Evolutionary conservation across 2,797 vertebrate genomes (phyloP).

Genomic region (Tenualosa thibaudeaui): DNA sequence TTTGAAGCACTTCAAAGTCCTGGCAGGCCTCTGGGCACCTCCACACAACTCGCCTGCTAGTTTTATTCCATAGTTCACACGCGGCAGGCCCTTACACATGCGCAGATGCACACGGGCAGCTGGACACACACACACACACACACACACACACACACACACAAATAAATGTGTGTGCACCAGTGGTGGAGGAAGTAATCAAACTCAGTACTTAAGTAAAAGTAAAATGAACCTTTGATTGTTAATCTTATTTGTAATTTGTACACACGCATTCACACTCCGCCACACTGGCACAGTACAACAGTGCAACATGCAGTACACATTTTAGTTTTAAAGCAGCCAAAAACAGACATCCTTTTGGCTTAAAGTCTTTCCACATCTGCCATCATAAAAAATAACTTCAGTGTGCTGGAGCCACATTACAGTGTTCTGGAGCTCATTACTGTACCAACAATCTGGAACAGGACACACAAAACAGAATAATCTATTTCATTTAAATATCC

Average conservation of each 20-base stretch:
- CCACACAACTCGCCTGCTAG: conserved; percentile 71
- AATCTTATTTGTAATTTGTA: too few species aligned
- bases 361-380: background rate
- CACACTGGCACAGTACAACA: too few species aligned
- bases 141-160: background rate
- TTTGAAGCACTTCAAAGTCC: conserved; percentile 76
- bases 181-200: too few species aligned
- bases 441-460: background rate
- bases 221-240: too few species aligned
- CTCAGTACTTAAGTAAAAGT: too few species aligned
- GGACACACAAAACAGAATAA: background rate
- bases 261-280: background rate
- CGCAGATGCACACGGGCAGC: conserved; percentile 1
- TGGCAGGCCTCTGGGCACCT: conserved; percentile 70
- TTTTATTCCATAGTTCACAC: conserved; percentile 65
- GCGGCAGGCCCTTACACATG: conserved; percentile 63
- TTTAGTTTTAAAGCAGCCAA: too few species aligned
- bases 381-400: background rate
- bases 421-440: background rate
- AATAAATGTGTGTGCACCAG: background rate
- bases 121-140: background rate
- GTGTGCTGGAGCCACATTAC: background rate
- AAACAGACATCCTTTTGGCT: background rate
- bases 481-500: background rate
- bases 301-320: too few species aligned